phyloP scores from a whole-genome alignment of 2,797 vertebrate species.

The Tapera naevia region DNA sequence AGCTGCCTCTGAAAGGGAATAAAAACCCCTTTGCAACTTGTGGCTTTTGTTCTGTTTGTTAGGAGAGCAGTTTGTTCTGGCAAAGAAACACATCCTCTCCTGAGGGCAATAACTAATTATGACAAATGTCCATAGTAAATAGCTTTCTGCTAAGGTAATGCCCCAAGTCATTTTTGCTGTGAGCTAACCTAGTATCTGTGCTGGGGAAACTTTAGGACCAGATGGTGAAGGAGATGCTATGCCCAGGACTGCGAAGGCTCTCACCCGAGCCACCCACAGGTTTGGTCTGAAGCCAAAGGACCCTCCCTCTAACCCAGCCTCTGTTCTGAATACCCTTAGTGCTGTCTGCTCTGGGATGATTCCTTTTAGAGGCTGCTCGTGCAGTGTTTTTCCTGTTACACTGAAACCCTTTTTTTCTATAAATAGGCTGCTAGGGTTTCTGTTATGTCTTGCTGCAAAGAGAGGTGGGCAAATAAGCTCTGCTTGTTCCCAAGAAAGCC shows the following conservation, averaged over 20 bases:
- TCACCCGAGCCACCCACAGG: background rate
- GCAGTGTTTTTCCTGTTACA: background rate
- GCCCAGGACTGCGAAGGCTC: background rate
- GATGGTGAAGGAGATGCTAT: background rate
- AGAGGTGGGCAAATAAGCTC: background rate
- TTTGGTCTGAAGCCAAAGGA: background rate
- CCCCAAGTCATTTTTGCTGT: background rate
- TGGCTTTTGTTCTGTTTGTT: background rate
- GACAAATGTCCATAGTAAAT: constrained; percentile 46
- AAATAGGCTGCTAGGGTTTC: background rate
- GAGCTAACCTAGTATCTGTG: background rate
- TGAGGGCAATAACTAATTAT: background rate
- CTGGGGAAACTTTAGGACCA: background rate
- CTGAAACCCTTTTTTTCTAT: background rate
- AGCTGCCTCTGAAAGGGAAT: background rate
- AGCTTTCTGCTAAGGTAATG: constrained; percentile 49
- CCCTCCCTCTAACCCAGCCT: background rate
- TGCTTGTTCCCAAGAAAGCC: background rate
- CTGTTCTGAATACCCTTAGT: background rate
- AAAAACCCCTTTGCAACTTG: background rate
- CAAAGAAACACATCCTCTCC: background rate
- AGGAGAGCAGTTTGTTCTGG: background rate
- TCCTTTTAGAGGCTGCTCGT: background rate
- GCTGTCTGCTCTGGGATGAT: background rate
- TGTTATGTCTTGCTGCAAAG: background rate